Evolutionary conservation across 2,797 vertebrate species (phyloP).

Genomic region (Cossypha niveicapilla): DNA sequence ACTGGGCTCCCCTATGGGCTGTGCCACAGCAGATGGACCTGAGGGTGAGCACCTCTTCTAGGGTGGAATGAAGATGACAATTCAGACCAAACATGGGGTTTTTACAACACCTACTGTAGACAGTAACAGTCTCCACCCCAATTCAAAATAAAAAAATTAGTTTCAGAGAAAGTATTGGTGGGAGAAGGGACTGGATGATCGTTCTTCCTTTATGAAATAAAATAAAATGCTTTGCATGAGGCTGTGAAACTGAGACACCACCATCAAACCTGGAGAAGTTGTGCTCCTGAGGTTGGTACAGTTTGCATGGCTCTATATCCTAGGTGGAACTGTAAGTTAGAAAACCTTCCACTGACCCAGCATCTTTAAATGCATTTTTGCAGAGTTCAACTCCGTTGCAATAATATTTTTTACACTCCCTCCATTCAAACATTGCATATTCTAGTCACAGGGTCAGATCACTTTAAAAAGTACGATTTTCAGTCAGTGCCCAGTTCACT

Average conservation of each 20-base stretch:
- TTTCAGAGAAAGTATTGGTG: neutral
- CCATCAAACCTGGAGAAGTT: neutral
- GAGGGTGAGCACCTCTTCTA: neutral
- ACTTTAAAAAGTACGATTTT: neutral
- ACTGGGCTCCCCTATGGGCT: accelerated
- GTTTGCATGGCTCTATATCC: neutral
- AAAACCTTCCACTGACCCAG: neutral
- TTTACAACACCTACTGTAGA: accelerated
- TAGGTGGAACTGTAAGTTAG: neutral
- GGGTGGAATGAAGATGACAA: neutral
- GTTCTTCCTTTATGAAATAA: neutral
- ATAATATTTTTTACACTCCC: neutral
- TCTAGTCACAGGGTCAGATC: neutral
- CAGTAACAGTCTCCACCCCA: neutral
- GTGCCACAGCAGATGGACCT: neutral
- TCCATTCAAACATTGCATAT: neutral
- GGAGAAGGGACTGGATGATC: neutral
- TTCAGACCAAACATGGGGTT: neutral
- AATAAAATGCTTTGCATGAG: neutral
- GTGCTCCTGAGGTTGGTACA: neutral
- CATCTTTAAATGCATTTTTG: neutral
- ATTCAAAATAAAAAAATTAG: neutral
- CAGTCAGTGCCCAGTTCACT: neutral
- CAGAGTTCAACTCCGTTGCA: neutral
- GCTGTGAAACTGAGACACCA: accelerated